Evolutionary conservation across 2,113 vertebrate species (phyloP).

Genomic region (Xiphophorus maculatus): DNA sequence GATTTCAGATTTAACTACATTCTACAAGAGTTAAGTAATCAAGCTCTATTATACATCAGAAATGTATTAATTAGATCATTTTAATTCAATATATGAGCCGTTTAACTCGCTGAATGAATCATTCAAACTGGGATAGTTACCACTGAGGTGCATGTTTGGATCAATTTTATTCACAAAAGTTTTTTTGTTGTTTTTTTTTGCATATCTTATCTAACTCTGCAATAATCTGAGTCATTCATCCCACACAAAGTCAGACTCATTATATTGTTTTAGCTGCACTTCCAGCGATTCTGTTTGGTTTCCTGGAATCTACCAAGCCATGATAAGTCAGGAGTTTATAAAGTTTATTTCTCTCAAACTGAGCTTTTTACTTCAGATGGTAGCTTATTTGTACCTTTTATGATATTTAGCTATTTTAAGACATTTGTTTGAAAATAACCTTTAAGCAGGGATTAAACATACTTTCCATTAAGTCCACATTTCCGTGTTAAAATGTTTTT

Average conservation of each 20-base stretch:
- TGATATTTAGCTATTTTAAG: neutral
- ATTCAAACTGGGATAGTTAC: neutral
- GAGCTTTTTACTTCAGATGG: neutral
- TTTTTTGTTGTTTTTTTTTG: neutral
- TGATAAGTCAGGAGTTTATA: neutral
- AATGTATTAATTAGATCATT: too few species aligned
- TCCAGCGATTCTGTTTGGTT: neutral
- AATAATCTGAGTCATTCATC: neutral
- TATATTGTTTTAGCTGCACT: neutral
- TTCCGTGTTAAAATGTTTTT: neutral
- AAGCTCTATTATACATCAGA: too few species aligned
- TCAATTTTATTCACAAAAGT: neutral
- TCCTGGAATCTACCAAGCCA: neutral
- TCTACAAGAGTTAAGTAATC: neutral
- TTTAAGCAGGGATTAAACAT: neutral
- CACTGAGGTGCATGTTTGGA: neutral
- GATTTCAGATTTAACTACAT: neutral
- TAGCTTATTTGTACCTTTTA: neutral
- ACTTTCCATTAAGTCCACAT: neutral
- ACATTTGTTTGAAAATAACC: neutral
- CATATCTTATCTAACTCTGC: neutral
- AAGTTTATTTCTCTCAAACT: neutral
- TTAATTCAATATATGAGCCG: neutral
- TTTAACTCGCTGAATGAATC: neutral
- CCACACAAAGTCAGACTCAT: neutral